A percentile compares a stretch with the other conserved stretches of the same genome.
Evolutionary conservation across 35 echinoderm and acorn worm genomes (phyloP).

Genomic region (Hemicentrotus pulcherrimus): DNA sequence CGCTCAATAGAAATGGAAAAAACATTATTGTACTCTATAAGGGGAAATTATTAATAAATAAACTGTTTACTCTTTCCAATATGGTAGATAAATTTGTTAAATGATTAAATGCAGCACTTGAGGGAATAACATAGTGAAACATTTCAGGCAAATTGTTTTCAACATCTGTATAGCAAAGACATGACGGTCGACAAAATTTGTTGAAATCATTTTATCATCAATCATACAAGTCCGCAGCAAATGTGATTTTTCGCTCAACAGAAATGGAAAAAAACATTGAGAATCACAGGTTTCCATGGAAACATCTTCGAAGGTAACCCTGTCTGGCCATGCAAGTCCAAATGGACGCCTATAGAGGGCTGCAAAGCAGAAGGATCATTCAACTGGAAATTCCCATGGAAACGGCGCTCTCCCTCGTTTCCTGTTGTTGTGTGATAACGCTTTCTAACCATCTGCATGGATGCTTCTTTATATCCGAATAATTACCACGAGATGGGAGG

Average conservation of each 20-base stretch:
- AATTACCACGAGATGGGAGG: neutral
- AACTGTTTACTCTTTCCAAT: no score
- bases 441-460: neutral
- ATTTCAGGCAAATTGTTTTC: no score
- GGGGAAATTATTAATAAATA: no score
- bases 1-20: neutral
- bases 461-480: neutral
- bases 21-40: no score
- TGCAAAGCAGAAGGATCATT: neutral
- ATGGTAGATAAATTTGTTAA: no score
- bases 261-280: neutral
- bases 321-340: neutral
- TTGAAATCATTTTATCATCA: neutral
- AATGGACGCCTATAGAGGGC: neutral
- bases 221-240: neutral
- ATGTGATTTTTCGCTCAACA: neutral
- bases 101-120: no score
- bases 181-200: neutral
- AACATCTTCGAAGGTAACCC: neutral
- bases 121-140: no score
- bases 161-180: neutral
- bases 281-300: neutral
- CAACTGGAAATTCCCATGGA: constrained; percentile 8
- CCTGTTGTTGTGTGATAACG: neutral
- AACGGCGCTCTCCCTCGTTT: neutral